phyloP scores from a whole-genome alignment of 2,797 vertebrate species.

The Spea hammondii region DNA sequence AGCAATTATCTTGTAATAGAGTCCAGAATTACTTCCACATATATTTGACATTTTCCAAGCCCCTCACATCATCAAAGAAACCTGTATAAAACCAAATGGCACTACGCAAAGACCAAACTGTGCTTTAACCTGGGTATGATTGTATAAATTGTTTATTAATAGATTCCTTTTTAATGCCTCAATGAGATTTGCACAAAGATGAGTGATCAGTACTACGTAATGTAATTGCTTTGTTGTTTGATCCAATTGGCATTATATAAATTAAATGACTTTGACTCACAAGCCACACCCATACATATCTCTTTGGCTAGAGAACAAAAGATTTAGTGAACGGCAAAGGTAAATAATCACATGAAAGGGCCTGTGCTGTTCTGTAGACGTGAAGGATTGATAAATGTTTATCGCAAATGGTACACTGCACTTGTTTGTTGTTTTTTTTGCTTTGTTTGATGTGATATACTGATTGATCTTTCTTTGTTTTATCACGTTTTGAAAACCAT shows the following conservation, averaged over 20 bases:
- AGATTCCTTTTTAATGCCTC: neutral
- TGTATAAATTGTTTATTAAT: neutral
- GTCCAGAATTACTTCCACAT: no score
- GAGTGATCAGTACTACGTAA: neutral
- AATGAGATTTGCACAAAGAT: constrained; percentile 7
- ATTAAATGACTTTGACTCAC: constrained; percentile 30
- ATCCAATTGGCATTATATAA: constrained; percentile 18
- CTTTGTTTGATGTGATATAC: constrained; percentile 47
- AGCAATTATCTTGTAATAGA: no score
- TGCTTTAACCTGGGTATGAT: no score
- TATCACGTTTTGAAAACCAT: constrained; percentile 39
- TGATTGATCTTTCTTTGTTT: constrained; percentile 44
- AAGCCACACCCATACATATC: constrained; percentile 27
- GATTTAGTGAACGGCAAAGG: constrained; percentile 29
- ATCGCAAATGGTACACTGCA: constrained; percentile 17
- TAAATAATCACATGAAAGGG: constrained; percentile 49
- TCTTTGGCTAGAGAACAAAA: constrained; percentile 40
- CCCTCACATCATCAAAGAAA: no score
- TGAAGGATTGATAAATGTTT: constrained; percentile 36
- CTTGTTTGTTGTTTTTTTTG: constrained; percentile 2
- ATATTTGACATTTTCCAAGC: no score
- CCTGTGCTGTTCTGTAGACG: constrained; percentile 13
- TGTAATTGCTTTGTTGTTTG: constrained; percentile 10
- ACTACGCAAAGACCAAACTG: no score
- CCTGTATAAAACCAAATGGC: no score